Evolutionary conservation across 2,888 invertebrate species (phyloP), one percentile per base, ranked within the genome.

Genomic region (Zaprionus obscuricornis): DNA sequence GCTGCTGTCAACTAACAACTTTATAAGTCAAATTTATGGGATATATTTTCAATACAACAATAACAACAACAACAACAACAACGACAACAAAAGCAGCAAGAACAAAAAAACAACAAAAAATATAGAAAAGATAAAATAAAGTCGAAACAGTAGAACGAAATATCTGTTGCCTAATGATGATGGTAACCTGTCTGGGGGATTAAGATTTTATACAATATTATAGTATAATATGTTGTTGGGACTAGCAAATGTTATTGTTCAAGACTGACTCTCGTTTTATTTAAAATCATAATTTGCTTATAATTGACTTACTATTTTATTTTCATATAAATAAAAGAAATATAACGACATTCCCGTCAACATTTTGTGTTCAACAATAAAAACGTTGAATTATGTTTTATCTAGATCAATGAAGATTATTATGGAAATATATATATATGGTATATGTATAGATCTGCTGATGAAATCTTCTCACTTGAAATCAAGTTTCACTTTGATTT

Each of bases 231-330:
- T 47, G 27, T 40, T 33, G 57, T 29, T 42, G 45, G 11, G 42
- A 27, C 58, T 36, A 18, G 26, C 27, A 37, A 46, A 40, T 39
- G n/a, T 47, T 51, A 63, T 72, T 66, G 71, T 65, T 56, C 14
- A 8, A 13, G n/a, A 7, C 27, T 43, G 37, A 26, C 16, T 36
- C 24, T 34, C 16, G 54, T 31, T 51, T 34, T 42, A 42, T 62
- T 47, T 43, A 29, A 51, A 50, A 52, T 54, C 77, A 82, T 82
- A 78, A 75, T 75, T 70, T 73, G 70, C 55, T 56, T 75, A 66
- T 70, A 85, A 81, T 81, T 81, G 85, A 81, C 73, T 65, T 66
- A 78, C 66, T 65, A 66, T 78, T 82, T 69, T 69, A 72, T 85
- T 82, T 79, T 78, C 60, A 66, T 64, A 82, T 63, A 65, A 58